Conservation (phyloP, 2,113 vertebrate genomes). For the Syrrhaptes paradoxus region DNA sequence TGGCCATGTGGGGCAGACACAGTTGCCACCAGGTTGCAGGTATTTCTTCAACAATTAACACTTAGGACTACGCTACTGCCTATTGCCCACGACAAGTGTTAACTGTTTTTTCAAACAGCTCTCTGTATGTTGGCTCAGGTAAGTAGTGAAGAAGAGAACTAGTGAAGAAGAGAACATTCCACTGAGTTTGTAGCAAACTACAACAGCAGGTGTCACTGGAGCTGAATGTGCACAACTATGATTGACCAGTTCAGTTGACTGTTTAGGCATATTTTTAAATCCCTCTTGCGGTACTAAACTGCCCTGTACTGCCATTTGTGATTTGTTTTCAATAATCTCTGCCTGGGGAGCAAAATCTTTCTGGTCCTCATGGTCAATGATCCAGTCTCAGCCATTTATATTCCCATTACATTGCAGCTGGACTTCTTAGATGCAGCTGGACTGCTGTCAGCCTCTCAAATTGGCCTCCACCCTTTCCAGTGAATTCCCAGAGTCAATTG, state of each 20-base stretch:
- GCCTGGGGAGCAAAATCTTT: not conserved
- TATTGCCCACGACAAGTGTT: not conserved
- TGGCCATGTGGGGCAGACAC: not conserved
- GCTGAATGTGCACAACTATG: not conserved
- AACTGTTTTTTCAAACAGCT: not conserved
- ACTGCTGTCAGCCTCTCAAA: not conserved
- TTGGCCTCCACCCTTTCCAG: not conserved
- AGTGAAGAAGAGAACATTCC: not conserved
- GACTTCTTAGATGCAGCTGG: not conserved
- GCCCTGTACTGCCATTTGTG: not conserved
- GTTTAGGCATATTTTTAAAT: not conserved
- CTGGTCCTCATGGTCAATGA: not conserved
- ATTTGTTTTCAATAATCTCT: not conserved
- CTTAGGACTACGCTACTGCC: fast-evolving
- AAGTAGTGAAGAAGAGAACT: not conserved
- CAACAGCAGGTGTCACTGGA: not conserved
- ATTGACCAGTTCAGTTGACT: not conserved
- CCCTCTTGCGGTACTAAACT: not conserved
- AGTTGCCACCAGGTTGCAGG: not conserved
- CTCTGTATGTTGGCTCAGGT: not conserved
- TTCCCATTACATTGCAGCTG: not conserved
- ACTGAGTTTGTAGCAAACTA: not conserved
- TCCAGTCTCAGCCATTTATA: not conserved
- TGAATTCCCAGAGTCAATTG: not conserved
- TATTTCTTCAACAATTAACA: not conserved